Percentiles rank a stretch among this genome's conserved stretches.
Evolutionary conservation across 2,113 vertebrate species (phyloP).

Genomic region (Noturus placidus): DNA sequence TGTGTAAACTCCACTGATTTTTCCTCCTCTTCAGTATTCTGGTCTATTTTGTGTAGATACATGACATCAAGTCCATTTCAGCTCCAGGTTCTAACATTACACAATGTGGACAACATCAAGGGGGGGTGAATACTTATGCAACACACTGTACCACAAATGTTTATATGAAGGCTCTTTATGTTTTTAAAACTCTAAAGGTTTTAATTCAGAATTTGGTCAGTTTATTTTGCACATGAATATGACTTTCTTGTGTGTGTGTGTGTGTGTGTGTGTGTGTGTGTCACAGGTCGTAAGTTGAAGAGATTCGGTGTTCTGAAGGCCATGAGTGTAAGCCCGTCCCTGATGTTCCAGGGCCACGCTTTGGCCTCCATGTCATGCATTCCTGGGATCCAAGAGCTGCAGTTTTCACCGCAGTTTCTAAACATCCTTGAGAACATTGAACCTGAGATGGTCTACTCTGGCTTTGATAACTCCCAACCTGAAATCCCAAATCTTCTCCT

Average conservation of each 20-base stretch:
- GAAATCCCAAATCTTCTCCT: slow-evolving; percentile 86
- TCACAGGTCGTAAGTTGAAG: slow-evolving; percentile 91
- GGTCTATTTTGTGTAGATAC: not conserved
- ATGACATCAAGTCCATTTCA: not conserved
- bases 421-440: slow-evolving; percentile 90
- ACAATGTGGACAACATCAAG: not conserved
- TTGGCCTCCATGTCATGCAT: slow-evolving; percentile 77
- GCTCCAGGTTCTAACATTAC: not conserved
- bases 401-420: slow-evolving; percentile 82
- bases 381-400: slow-evolving; percentile 80
- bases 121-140: not conserved
- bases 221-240: too few relatives aligned
- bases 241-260: not conserved
- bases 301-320: slow-evolving; percentile 88
- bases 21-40: not conserved
- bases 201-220: not conserved
- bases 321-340: slow-evolving; percentile 76
- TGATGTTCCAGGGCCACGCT: slow-evolving; percentile 79
- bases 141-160: not conserved
- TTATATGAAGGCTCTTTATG: not conserved
- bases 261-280: not conserved
- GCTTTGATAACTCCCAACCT: slow-evolving; percentile 81
- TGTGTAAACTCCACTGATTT: not conserved
- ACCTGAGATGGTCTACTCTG: slow-evolving; percentile 86
- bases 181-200: not conserved